Base-by-base conservation (phyloP, 2,888 invertebrate genomes). In the Drosophila falleni region DNA sequence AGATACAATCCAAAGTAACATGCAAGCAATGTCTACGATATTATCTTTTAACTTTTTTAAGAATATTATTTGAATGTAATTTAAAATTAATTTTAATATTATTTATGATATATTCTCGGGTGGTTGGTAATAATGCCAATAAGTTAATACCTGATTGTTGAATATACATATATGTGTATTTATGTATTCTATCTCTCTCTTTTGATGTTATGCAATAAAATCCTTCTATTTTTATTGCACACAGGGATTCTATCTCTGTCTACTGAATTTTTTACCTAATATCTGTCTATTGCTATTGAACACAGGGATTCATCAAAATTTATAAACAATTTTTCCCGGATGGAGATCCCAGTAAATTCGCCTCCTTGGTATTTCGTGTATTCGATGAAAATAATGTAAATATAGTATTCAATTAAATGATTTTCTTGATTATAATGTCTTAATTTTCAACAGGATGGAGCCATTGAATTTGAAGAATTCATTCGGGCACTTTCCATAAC, bases 241-340 rank as follows among this genome's bases (percentile, higher is more conserved):
- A 35, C 13, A 13, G 33, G 33, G 33, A 35, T 50, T 39, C 29
- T n/a, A 4, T 16, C 16, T 41, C 3, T 29, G 3, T 23, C 13
- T 19, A 10, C 6, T 42, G 3, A 44, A 50, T 67, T 42, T 26
- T 50, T 66, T 44, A 26, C n/a, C 54, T 15, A 9, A 31, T 16
- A 29, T 39, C 44, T 56, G 33, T 61, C 26, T n/a, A 46, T 37
- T 53, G 46, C 29, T 35, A 47, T 44, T 73, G 26, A 79, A 93
- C 93, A 64, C 94, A 98, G 98, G 99, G 99, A 89, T 99, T 99
- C 94, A 98, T 98, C 93, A 98, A 97, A 94, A 99, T 99, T 93
- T 99, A 99, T 94, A 98, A 98, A 94, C 99, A 99, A 94, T 99
- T 99, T 94, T 99, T 99, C 93, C 99, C 99, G 60, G 98, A 99